Percentiles rank a stretch among this genome's conserved stretches.
Conservation (phyloP, 2,888 invertebrate species). For the Abrostola tripartita region DNA sequence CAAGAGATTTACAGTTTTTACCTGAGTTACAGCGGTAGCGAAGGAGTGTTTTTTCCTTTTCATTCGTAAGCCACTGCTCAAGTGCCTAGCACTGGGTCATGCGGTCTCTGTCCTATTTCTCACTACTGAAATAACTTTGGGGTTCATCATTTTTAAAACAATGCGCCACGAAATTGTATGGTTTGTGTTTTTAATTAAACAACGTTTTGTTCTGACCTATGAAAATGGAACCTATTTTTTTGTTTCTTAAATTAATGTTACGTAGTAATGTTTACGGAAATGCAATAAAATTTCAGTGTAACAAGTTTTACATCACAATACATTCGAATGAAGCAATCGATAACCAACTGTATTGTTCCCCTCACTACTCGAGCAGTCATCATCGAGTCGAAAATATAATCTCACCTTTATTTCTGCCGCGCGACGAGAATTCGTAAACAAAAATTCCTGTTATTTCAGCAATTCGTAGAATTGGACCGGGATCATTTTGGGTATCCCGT, state of each 20-base stretch:
- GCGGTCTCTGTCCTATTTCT: conserved; percentile 60
- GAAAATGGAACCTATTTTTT: background rate
- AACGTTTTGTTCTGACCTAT: background rate
- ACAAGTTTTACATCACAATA: conserved; percentile 28
- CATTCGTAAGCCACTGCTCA: conserved; percentile 66
- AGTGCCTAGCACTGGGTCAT: conserved; percentile 66
- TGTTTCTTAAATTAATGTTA: too few relatives aligned
- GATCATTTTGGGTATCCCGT: conserved; percentile 49
- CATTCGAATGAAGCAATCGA: conserved; percentile 36
- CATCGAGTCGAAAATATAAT: conserved; percentile 62
- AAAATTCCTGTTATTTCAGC: conserved; percentile 66
- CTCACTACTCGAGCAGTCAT: conserved; percentile 44
- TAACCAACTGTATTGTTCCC: conserved; percentile 34
- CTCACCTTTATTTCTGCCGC: conserved; percentile 68
- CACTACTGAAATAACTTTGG: conserved; percentile 68
- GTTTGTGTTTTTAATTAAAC: background rate
- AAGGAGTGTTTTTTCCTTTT: conserved; percentile 59
- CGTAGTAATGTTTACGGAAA: too few relatives aligned
- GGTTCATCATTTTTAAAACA: conserved; percentile 32
- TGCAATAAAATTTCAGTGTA: conserved; percentile 11
- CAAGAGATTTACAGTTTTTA: conserved; percentile 29
- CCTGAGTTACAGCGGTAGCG: conserved; percentile 55
- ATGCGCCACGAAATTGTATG: conserved; percentile 4
- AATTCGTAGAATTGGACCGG: conserved; percentile 55
- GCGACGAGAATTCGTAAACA: conserved; percentile 72